Base-by-base conservation (phyloP, 23 tunicate species). In the Phallusia fumigata region DNA sequence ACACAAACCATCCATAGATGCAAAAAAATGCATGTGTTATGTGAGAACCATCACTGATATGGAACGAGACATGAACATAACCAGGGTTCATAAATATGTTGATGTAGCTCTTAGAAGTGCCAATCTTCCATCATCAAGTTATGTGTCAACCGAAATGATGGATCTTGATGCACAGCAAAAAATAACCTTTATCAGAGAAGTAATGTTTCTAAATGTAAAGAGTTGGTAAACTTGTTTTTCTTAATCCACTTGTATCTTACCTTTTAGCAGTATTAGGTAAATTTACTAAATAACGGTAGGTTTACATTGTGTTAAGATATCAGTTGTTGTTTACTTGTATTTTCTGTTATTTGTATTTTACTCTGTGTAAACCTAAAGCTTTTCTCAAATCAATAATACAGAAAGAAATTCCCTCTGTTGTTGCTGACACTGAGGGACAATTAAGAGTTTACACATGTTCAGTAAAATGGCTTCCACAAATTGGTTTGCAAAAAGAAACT, bases 381-480 rank as follows among this genome's bases (percentile, higher is more conserved):
- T n/a, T n/a, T n/a, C n/a, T n/a, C n/a, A n/a, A n/a, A n/a, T n/a
- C n/a, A n/a, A n/a, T n/a, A n/a, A n/a, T 74, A 32, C 45, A 74
- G 77, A 33, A 32, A 33, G 35, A 31, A 19, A 74, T 85, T 36
- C 88, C 88, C 33, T 45, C 78, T 64, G 77, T 53, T 32, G 83
- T 85, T 28, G 31, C 65, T 30, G 36, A 51, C n/a, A 53, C 88
- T 26, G 19, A 85, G 0, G 83, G 88, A 1, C 65, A 78, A 36
- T 32, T 65, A 1, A 72, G 79, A 65, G 88, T 85, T 21, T 85
- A 85, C 78, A 78, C 64, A 49, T 85, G 88, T 35, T 72, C 83
- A 30, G 88, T 85, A 6, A 79, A 36, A 51, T 85, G 88, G 88
- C 53, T 85, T 73, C 88, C 88, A 13, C 88, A 85, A 65, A 78